Evolutionary conservation across 2,888 invertebrate species (phyloP), one percentile per base, ranked within the genome.

Genomic region (Tachina fera): DNA sequence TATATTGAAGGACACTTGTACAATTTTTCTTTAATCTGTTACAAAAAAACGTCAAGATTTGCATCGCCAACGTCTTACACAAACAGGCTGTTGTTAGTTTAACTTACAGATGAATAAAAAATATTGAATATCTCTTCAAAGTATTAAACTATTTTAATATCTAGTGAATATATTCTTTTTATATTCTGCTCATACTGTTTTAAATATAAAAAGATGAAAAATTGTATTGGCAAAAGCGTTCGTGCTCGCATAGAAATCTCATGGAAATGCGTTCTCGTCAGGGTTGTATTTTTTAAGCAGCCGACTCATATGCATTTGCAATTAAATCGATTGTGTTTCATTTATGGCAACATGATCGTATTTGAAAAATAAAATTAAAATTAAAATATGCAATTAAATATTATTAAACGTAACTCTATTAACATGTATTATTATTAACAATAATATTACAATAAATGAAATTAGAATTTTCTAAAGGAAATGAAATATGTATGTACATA

Each of bases 261-360:
- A 78, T 67, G 67, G 31, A 68, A 84, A 84, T 84, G 79, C 72
- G 47, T 78, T 74, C 60, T 47, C 60, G 63, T 39, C 70, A 53
- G 51, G 11, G 41, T 47, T 79, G n/a, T 63, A 61, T 45, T 49
- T 61, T 45, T 31, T 31, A 5, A 31, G 77, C 65, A 53, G 41
- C 43, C 60, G 47, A 49, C 31, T 71, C 39, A 53, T 70, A 51
- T 80, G 76, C 61, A 72, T 56, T 72, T 81, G 67, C 72, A 72
- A 61, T 67, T 80, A 39, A 67, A 60, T 45, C 8, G 53, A 45
- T 63, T 83, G 61, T 58, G 41, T 76, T 80, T 74, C 76, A 74
- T 83, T 74, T 81, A 81, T 74, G 84, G 81, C 61, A 85, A 81
- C 84, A 56, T 81, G 74, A 85, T 80, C 74, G 31, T 63, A 74